A percentile compares a stretch with the other conserved stretches of the same genome.
These are phyloP conservation scores for Diarsia brunnea DNA, from an alignment of 2,888 invertebrate species.

Conservation along the genomic window DNA sequence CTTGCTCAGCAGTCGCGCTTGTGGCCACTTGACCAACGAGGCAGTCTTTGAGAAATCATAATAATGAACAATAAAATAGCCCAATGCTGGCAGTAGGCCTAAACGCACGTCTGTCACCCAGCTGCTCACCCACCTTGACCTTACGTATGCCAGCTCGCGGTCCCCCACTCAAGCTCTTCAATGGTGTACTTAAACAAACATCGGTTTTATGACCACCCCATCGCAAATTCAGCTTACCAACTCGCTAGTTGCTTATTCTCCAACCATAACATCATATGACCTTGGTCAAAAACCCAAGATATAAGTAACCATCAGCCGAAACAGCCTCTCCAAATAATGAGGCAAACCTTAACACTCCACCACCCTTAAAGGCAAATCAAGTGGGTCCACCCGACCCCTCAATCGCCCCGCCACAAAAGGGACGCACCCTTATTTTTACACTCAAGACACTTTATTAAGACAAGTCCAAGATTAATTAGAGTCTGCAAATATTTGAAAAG, in stretches of 20 bases:
- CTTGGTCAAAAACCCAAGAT: slow-evolving; percentile 7
- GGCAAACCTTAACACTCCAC: slow-evolving; percentile 24
- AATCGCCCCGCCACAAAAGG: slow-evolving; percentile 28
- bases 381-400: slow-evolving; percentile 39
- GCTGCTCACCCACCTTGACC: neutral
- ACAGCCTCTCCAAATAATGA: slow-evolving; percentile 38
- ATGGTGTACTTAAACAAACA: neutral
- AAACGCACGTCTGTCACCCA: neutral
- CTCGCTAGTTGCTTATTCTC: too few species aligned
- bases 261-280: neutral
- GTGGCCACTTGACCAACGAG: too few species aligned
- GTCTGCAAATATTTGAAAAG: slow-evolving; percentile 59
- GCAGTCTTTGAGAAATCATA: neutral
- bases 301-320: slow-evolving; percentile 4
- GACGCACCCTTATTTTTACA: slow-evolving; percentile 44
- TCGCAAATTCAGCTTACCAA: neutral
- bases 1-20: too few species aligned
- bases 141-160: neutral
- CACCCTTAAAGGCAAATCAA: slow-evolving; percentile 24
- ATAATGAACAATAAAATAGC: neutral
- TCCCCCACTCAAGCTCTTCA: neutral
- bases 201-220: neutral
- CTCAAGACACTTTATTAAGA: slow-evolving; percentile 52
- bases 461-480: slow-evolving; percentile 58
- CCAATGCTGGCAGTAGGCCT: neutral